Evolutionary conservation across 2,113 vertebrate genomes (phyloP), one percentile per base, ranked within the genome.

Genomic region (Sinosuthora webbiana): DNA sequence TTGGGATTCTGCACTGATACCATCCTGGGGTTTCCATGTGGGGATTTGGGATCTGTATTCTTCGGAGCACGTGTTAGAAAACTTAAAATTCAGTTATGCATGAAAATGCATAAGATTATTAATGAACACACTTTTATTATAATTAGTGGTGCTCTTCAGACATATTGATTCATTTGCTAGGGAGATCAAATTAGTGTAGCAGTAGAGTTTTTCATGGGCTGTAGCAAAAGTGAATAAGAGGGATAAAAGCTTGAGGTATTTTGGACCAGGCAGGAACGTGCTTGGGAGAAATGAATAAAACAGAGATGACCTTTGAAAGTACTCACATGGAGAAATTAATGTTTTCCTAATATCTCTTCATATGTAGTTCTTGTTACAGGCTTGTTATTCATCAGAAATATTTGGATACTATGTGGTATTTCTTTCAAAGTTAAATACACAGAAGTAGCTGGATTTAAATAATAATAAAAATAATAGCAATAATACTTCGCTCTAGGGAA

Each of bases 291-390:
- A 88, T 76, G 25, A 53, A 62, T 78, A 90, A 83, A 47, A 49
- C 22, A 50, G 68, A 90, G 57, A 74, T 96, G 92, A 96, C 84
- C 90, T 97, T 97, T 93, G 76, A 83, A 97, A 94, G 31, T 77
- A 25, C 67, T 93, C 18, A 15, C 55, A 39, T 60, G 31, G 31
- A 91, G 42, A 83, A 90, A 96, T 94, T 88, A 90, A 82, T 88
- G 31, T 91, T 94, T 97, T 94, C 41, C 92, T 85, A 70, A 84
- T 80, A 65, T 65, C 59, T 94, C 41, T 56, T 92, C 64, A 62
- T 92, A 93, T 63, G 21, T 95, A 70, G 33, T 78, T 95, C 41
- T 88, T 94, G 69, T 94, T 95, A 74, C 55, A 50, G 73, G 59
- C 35, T 84, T 11, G 0, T 50, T 92, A 76, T 90, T 93, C 35